A percentile compares a stretch with the other conserved stretches of the same genome.
Conservation (phyloP, 2,888 invertebrate species). For the Drosophila neoperkinsi region DNA sequence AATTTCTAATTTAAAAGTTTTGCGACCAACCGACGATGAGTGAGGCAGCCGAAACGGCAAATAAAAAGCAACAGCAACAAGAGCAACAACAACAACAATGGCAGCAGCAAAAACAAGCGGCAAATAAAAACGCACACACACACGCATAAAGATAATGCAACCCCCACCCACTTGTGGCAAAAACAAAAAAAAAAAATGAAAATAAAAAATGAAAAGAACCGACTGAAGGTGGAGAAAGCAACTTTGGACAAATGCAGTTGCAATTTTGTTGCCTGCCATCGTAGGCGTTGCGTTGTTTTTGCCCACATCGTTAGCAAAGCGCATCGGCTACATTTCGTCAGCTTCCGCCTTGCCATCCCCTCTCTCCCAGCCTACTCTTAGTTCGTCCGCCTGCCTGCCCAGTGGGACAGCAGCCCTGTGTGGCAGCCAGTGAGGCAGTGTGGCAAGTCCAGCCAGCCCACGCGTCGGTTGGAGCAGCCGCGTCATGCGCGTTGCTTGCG, state of each 20-base stretch:
- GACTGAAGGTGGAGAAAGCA: conserved; percentile 53
- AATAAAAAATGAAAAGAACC: conserved; percentile 31
- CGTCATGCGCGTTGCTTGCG: conserved; percentile 75
- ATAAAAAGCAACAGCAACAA: conserved; percentile 38
- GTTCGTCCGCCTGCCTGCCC: conserved; percentile 17
- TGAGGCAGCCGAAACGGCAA: conserved; percentile 64
- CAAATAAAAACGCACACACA: conserved; percentile 71
- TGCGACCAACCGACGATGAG: conserved; percentile 69
- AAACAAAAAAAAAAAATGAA: conserved; percentile 16
- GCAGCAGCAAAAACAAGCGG: conserved; percentile 54
- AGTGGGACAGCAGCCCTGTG: conserved; percentile 31
- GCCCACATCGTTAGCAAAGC: conserved; percentile 78
- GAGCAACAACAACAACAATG: conserved; percentile 43
- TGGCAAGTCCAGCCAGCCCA: conserved; percentile 31
- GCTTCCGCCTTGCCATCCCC: conserved; percentile 69
- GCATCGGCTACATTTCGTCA: conserved; percentile 83
- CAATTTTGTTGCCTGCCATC: conserved; percentile 48
- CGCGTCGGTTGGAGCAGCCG: conserved; percentile 58
- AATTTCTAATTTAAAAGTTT: conserved; percentile 82
- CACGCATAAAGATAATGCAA: conserved; percentile 66
- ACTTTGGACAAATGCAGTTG: conserved; percentile 68
- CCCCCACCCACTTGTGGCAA: conserved; percentile 64
- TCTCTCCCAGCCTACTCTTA: not conserved
- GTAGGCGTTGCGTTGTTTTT: conserved; percentile 80
- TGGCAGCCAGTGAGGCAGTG: conserved; percentile 33